Evolutionary conservation across 2,888 invertebrate species (phyloP), one percentile per base, ranked within the genome.

Genomic region (Heteromurus nitidus): DNA sequence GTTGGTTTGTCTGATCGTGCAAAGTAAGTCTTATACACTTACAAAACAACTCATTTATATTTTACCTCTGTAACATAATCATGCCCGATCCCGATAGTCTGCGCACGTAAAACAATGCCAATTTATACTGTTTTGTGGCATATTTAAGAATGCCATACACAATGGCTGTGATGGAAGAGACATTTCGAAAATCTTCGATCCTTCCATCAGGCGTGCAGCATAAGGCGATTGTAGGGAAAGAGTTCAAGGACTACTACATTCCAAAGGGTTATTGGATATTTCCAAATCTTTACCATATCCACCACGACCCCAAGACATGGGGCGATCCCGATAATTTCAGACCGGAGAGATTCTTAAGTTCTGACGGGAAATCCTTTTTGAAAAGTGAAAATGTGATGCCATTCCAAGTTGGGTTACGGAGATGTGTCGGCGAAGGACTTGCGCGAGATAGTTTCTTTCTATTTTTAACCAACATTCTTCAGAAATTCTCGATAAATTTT

Each of bases 281-380:
- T 11, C 74, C 83, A 0, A 86, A 86, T 50, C 20, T 84, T 0
- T 86, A 79, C 20, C 70, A 69, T n/a, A 65, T 82, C 26, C 85
- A 85, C 69, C 82, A 82, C 50, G 84, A 86, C 69, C 70, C 74
- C 9, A 72, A 77, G 11, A 67, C 79, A 60, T 87, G 85, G 86
- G 84, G 85, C 0, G 86, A 87, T 68, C 84, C 86, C 11, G 77
- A 83, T 13, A 83, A 64, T 11, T 86, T 86, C 55, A 68, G 85
- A 42, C 86, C 87, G 0, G 85, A 86, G 58, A 68, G 87, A 73
- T 87, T 86, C 42, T n/a, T n/a, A n/a, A n/a, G n/a, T n/a, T n/a
- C n/a, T n/a, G 86, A 85, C 65, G 83, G 68, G 18, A 83, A 53
- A 11, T 73, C 55, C n/a, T 30, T 70, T 7, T 72, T 73, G 42